Base-by-base conservation (phyloP, 2,113 vertebrate species). In the Amia ocellicauda region DNA sequence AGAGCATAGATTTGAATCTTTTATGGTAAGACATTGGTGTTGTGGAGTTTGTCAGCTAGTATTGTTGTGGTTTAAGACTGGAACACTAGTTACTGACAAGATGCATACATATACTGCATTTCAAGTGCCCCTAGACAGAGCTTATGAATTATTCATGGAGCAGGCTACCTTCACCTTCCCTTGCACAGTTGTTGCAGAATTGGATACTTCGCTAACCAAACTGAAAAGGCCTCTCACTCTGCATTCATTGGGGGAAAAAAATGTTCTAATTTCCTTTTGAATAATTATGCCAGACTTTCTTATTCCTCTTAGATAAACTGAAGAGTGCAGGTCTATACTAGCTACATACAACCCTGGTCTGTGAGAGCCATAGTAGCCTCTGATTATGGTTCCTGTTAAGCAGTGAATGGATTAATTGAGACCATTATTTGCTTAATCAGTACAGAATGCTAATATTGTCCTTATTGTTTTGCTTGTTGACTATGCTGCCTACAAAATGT, bases 111-210 rank as follows among this genome's bases (percentile, higher is more conserved):
- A 62, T 24, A 31, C 59, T 50, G n/a, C 58, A 43, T 51, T 69
- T 72, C 75, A 66, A 74, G 70, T 72, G 62, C 28, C 68, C 55
- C 67, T 45, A 67, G 70, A 66, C 62, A 42, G 52, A 66, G 47
- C 60, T 16, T 14, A 69, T 73, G 60, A 67, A 67, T 70, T 66
- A 78, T 72, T 69, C 63, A 67, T 59, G 36, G 29, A 59, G 36
- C 49, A 50, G 70, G 69, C 68, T 74, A 50, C 52, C 56, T 57
- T 72, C 40, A 45, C 58, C 59, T 59, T 41, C 27, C 56, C 20
- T 16, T 62, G 36, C 56, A 51, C 13, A 0, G 1, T 2, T 7
- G 22, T 17, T 56, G 42, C 40, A 20, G 24, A 51, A 36, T 58
- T 20, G 27, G n/a, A 17, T 31, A 7, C 17, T 19, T 13, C n/a